These are phyloP conservation scores for Nudaria mundana DNA, from an alignment of 2,888 invertebrate genomes.

Conservation along the genomic window DNA sequence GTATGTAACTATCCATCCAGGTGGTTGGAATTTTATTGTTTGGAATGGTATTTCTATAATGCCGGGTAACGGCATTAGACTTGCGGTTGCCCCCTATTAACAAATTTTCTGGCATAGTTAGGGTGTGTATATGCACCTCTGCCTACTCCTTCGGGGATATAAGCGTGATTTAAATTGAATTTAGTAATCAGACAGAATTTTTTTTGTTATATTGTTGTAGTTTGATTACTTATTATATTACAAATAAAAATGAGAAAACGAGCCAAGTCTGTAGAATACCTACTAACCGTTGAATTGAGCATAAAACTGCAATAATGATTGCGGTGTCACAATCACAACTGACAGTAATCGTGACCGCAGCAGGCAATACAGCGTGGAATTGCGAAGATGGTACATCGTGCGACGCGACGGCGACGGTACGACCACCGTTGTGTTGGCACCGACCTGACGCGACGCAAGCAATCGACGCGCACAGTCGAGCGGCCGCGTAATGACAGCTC, in stretches of 20 bases:
- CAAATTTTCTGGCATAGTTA: too few relatives aligned
- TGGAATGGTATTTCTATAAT: too few relatives aligned
- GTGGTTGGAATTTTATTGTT: too few relatives aligned
- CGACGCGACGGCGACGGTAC: too few relatives aligned
- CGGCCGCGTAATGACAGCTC: constrained; percentile 68
- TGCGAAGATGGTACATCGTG: constrained; percentile 28
- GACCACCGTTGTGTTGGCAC: constrained; percentile 22
- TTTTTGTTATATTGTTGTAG: constrained; percentile 19
- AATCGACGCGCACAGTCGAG: constrained; percentile 34
- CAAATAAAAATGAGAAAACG: constrained; percentile 23
- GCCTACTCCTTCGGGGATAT: too few relatives aligned
- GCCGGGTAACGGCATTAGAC: too few relatives aligned
- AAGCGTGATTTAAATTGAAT: too few relatives aligned
- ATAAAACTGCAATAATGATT: constrained; percentile 43
- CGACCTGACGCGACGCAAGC: constrained; percentile 32
- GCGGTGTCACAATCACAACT: constrained; percentile 50
- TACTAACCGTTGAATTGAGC: constrained; percentile 36
- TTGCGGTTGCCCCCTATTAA: too few relatives aligned
- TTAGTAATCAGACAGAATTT: constrained; percentile 9
- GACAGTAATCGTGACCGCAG: constrained; percentile 45
- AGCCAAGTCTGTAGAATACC: constrained; percentile 21
- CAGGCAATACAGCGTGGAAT: constrained; percentile 21
- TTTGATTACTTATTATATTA: too few relatives aligned
- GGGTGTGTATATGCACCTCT: too few relatives aligned
- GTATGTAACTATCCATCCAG: too few relatives aligned